These are phyloP conservation scores for Escarpia spicata DNA, from an alignment of 2,888 invertebrate species.

Conservation along the genomic window DNA sequence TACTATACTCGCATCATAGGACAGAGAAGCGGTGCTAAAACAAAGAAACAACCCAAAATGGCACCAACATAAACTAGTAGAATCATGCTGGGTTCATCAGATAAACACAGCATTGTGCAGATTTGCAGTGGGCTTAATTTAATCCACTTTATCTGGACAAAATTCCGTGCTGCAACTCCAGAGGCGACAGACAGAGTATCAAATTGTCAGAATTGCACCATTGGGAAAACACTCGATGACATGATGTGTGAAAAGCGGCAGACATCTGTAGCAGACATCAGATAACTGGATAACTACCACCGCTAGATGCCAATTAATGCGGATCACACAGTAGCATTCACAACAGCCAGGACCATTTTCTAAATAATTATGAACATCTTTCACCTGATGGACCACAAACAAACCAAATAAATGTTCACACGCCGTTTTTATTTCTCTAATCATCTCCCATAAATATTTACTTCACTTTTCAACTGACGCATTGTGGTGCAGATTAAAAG, in stretches of 20 bases:
- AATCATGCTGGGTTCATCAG: background rate
- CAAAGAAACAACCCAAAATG: background rate
- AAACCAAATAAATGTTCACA: background rate
- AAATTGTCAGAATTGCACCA: background rate
- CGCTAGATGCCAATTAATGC: background rate
- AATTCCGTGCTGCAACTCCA: background rate
- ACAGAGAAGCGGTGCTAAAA: background rate
- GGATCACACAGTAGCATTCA: too few species aligned
- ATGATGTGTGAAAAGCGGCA: too few species aligned
- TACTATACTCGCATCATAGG: slow-evolving; percentile 12
- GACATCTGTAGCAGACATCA: background rate
- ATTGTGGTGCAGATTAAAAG: background rate
- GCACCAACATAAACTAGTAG: background rate
- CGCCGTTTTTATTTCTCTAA: background rate
- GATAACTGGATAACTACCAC: background rate
- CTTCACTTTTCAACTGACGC: background rate
- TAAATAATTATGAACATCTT: background rate
- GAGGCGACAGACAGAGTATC: background rate
- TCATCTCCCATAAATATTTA: background rate
- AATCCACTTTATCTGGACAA: background rate
- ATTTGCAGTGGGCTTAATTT: too few species aligned
- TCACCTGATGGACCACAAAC: background rate
- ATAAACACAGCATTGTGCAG: background rate
- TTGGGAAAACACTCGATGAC: background rate
- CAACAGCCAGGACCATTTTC: background rate